Evolutionary conservation across 2,113 vertebrate species (phyloP), one percentile per base, ranked within the genome.

Genomic region (Oncorhynchus masou): DNA sequence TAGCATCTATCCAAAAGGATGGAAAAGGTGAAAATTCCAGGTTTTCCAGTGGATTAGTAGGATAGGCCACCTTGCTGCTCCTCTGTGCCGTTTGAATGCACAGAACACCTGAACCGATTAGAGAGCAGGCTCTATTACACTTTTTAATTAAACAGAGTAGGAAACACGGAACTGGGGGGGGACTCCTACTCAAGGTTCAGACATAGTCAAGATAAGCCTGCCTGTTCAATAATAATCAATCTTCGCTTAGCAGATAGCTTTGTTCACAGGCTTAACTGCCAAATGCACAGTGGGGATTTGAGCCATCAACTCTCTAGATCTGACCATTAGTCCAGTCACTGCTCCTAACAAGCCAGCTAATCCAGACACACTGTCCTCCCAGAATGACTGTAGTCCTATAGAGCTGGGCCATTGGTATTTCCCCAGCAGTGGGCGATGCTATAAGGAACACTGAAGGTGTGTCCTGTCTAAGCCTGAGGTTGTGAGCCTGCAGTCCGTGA

Each of bases 51-150:
- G 79, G 78, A 73, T 81, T 81, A 80, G 20, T 77, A 75, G 74
- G 64, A 80, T 83, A 74, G 71, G 64, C 71, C 75, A 71, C 64
- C 69, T 78, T 60, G 72, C 31, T 82, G 49, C 64, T 77, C 27
- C 70, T 78, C 60, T 68, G 39, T 67, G 78, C 81, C 76, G 25
- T 62, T 34, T 24, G 71, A 85, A 79, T 70, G 6, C 51, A 74
- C 29, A 51, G 51, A 83, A 66, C 31, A 25, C 39, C 76, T 72
- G 68, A 69, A 69, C 51, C 1, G 24, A 84, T 83, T 82, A 78
- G 65, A 70, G 76, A 45, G 39, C 12, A 73, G 60, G 25, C 62
- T 78, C 66, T 31, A 6, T 78, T 78, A 71, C 65, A 62, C 34
- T 27, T 2, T 51, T 29, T 68, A 60, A 80, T 75, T 75, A 54